Percentiles rank a stretch among this genome's conserved stretches.
These are phyloP conservation scores for Eidolon helvum DNA, from an alignment of 2,113 vertebrate species.

Conservation along the genomic window DNA sequence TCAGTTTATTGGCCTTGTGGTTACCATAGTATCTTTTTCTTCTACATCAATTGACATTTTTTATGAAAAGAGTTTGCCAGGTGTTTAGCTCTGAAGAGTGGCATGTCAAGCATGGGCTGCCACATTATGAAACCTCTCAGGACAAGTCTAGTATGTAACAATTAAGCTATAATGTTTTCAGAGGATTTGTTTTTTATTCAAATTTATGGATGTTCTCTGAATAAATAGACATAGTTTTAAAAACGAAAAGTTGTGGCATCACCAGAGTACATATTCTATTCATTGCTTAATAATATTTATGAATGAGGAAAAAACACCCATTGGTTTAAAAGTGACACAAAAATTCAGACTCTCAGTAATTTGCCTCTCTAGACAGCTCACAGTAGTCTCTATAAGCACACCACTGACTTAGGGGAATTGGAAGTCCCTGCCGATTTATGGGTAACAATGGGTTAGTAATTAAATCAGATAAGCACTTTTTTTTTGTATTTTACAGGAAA, in stretches of 20 bases:
- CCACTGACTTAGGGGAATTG: neutral
- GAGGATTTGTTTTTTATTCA: neutral
- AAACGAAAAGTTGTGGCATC: neutral
- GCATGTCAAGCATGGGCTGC: neutral
- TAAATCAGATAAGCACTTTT: neutral
- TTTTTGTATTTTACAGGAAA: constrained; percentile 26
- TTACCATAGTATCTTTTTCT: constrained; percentile 73
- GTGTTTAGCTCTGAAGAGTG: constrained; percentile 54
- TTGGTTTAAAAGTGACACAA: neutral
- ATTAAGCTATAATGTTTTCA: neutral
- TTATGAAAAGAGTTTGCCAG: constrained; percentile 73
- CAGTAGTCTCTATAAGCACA: neutral
- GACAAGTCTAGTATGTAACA: neutral
- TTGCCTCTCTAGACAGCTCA: neutral
- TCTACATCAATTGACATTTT: constrained; percentile 77
- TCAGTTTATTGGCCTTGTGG: constrained; percentile 60
- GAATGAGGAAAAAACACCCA: neutral
- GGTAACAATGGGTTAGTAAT: neutral
- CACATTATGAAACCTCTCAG: neutral
- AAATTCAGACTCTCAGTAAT: neutral
- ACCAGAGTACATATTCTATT: neutral
- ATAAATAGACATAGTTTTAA: neutral
- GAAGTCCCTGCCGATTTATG: neutral
- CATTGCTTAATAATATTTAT: neutral
- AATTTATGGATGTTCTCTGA: neutral